Conservation (phyloP, 2,888 invertebrate genomes). For the Temnothorax rugatulus region DNA sequence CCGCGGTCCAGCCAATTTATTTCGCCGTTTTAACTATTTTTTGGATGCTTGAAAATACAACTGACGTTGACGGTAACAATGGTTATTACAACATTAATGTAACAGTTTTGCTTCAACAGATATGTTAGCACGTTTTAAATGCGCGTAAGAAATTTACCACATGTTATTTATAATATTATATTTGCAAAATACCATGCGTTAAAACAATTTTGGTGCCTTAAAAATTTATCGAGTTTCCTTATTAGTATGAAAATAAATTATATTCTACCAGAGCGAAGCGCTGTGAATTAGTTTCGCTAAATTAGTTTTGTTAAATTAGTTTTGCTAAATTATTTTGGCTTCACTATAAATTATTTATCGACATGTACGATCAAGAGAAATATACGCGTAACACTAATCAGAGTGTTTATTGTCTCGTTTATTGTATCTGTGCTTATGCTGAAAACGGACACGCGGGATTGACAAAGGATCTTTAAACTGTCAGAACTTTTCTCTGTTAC, state of each 20-base stretch:
- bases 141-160: neutral
- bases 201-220: neutral
- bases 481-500: slow-evolving; percentile 9
- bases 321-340: neutral
- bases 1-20: slow-evolving; percentile 24
- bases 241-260: neutral
- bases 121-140: neutral
- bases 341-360: neutral
- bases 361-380: neutral
- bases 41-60: neutral
- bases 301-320: neutral
- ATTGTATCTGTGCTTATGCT: neutral
- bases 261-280: neutral
- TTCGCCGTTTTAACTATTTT: slow-evolving; percentile 19
- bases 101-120: neutral
- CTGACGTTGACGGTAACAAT: neutral
- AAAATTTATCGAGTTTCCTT: neutral
- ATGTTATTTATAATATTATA: neutral
- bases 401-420: slow-evolving; percentile 8
- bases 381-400: neutral
- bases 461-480: neutral
- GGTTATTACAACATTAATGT: neutral
- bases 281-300: neutral
- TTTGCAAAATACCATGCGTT: neutral
- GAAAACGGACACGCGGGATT: neutral